These are phyloP conservation scores for Chloropsis cyanopogon DNA, from an alignment of 2,113 vertebrate species.

Conservation along the genomic window DNA sequence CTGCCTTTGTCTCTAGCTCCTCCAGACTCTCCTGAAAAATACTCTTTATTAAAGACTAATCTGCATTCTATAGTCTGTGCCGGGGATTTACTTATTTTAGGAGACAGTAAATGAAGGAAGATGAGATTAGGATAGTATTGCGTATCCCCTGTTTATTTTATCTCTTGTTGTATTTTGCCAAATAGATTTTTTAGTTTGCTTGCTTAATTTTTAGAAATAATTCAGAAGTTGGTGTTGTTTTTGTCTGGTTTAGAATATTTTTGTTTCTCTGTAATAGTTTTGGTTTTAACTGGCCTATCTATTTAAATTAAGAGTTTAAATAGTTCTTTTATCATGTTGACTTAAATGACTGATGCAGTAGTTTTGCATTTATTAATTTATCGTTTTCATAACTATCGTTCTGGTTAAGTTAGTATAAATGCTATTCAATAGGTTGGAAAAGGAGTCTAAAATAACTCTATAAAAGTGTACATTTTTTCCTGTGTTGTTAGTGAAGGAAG, in stretches of 20 bases:
- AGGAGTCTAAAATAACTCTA: neutral
- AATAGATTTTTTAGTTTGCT: neutral
- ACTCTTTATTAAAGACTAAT: neutral
- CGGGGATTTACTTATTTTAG: neutral
- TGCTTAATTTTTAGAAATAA: neutral
- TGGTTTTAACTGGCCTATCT: neutral
- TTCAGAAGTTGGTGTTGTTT: neutral
- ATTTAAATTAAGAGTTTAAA: neutral
- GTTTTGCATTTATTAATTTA: neutral
- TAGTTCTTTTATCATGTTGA: neutral
- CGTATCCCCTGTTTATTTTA: neutral
- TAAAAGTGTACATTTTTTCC: neutral
- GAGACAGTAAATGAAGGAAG: neutral
- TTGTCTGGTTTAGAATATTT: neutral
- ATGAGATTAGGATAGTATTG: neutral
- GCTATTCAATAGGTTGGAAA: neutral
- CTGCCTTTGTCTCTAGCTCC: neutral
- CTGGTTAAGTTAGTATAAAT: neutral
- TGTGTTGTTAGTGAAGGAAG: neutral
- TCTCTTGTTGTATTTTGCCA: neutral
- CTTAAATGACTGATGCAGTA: neutral
- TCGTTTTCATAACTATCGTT: neutral
- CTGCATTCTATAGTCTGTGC: neutral
- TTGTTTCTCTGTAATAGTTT: neutral
- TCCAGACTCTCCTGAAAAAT: neutral